Conservation (phyloP, 2,113 vertebrate species). For the Amblyornis subalaris region DNA sequence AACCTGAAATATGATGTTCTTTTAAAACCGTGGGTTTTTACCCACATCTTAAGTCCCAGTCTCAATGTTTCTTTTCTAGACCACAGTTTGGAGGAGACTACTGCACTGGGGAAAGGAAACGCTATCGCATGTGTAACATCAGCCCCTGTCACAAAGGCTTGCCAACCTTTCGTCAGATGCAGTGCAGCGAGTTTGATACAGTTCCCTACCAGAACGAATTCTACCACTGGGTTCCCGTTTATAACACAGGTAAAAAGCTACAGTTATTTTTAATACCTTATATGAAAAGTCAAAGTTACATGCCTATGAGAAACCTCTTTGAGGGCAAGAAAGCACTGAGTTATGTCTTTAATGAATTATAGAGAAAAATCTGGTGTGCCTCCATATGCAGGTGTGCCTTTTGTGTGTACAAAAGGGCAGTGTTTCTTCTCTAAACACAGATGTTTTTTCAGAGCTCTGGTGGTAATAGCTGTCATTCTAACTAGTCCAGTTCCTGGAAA, state of each 20-base stretch:
- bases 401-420: not conserved
- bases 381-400: not conserved
- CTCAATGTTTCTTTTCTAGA: conserved; percentile 62
- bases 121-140: conserved; percentile 88
- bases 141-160: conserved; percentile 72
- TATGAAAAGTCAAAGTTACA: not conserved
- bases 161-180: conserved; percentile 93
- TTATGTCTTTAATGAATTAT: not conserved
- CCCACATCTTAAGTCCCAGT: not conserved
- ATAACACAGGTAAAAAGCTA: conserved; percentile 73
- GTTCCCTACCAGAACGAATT: conserved; percentile 91
- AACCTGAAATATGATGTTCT: not conserved
- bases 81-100: conserved; percentile 95
- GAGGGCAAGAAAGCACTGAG: not conserved
- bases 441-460: not conserved
- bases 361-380: not conserved
- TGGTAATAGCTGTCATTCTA: not conserved
- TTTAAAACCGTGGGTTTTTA: not conserved
- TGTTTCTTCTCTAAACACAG: not conserved
- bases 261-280: not conserved
- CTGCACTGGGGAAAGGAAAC: conserved; percentile 92
- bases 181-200: conserved; percentile 95
- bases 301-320: fast-evolving
- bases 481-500: not conserved
- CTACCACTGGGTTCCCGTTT: conserved; percentile 88